Percentiles rank a stretch among this genome's conserved stretches.
Evolutionary conservation across 1,140 invertebrate species (phyloP).

Genomic region (Hycleus phaleratus): DNA sequence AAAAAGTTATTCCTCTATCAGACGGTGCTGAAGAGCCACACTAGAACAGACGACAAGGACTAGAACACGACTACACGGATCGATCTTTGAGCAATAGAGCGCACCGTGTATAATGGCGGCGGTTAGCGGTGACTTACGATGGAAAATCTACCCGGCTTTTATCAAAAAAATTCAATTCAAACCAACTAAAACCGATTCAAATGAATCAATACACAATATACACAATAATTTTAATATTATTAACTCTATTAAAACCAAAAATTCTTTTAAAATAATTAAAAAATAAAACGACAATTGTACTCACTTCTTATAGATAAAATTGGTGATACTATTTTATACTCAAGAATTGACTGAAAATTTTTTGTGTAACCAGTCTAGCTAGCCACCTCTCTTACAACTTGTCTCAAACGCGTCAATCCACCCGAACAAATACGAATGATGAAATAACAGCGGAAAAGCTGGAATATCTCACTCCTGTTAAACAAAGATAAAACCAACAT

Average conservation of each 20-base stretch:
- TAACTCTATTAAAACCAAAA: neutral
- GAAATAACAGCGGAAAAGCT: neutral
- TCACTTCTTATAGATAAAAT: too few relatives aligned
- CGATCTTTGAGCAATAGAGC: slow-evolving; percentile 33
- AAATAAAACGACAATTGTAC: too few relatives aligned
- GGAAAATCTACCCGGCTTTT: neutral
- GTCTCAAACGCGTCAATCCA: too few relatives aligned
- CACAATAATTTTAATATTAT: neutral
- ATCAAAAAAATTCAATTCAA: neutral
- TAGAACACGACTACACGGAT: slow-evolving; percentile 38
- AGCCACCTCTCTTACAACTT: neutral
- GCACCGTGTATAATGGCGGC: slow-evolving; percentile 22
- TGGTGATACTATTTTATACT: neutral
- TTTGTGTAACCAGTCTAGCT: neutral
- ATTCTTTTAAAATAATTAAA: neutral
- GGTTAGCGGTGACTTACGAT: neutral
- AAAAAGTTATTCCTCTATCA: slow-evolving; percentile 17
- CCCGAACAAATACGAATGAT: neutral
- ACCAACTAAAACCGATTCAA: neutral
- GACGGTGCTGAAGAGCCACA: slow-evolving; percentile 23
- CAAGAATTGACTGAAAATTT: neutral
- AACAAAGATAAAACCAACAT: neutral
- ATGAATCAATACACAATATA: neutral
- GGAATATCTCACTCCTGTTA: neutral
- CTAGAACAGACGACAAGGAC: slow-evolving; percentile 32